A percentile compares a stretch with the other conserved stretches of the same genome.
Evolutionary conservation across 2,113 vertebrate genomes (phyloP).

Genomic region (Hypanus sabinus): DNA sequence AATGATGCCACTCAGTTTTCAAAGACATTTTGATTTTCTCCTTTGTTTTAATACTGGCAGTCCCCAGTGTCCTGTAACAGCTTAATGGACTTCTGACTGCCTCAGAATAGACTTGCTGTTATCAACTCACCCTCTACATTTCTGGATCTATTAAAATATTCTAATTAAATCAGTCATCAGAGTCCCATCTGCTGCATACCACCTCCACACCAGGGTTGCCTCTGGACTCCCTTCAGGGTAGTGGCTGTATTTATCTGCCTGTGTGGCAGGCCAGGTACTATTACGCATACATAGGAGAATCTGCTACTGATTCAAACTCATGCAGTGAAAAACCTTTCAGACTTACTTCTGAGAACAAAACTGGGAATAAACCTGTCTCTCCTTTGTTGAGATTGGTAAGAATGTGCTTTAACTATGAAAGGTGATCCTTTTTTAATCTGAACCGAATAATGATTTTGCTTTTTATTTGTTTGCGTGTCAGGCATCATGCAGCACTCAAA

Average conservation of each 20-base stretch:
- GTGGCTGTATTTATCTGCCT: slow-evolving; percentile 52
- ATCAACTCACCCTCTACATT: slow-evolving; percentile 30
- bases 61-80: slow-evolving; percentile 34
- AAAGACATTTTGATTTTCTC: slow-evolving; percentile 10
- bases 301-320: slow-evolving; percentile 53
- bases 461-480: neutral
- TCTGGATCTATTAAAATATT: slow-evolving; percentile 59
- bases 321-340: slow-evolving; percentile 43
- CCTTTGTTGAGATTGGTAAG: slow-evolving; percentile 39
- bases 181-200: slow-evolving; percentile 61
- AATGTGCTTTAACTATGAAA: slow-evolving; percentile 43
- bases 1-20: neutral
- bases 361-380: slow-evolving; percentile 39
- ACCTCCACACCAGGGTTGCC: slow-evolving; percentile 50
- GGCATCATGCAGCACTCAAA: too few species aligned
- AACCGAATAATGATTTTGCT: neutral
- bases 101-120: slow-evolving; percentile 32
- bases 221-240: slow-evolving; percentile 58
- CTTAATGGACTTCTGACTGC: slow-evolving; percentile 23
- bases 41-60: slow-evolving; percentile 21
- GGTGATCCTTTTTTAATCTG: neutral
- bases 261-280: slow-evolving; percentile 58
- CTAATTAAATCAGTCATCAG: slow-evolving; percentile 67
- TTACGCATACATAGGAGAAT: slow-evolving; percentile 47
- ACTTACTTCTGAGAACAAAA: slow-evolving; percentile 40